phyloP scores from a whole-genome alignment of 2,113 vertebrate genomes.

The Amazona guildingii region DNA sequence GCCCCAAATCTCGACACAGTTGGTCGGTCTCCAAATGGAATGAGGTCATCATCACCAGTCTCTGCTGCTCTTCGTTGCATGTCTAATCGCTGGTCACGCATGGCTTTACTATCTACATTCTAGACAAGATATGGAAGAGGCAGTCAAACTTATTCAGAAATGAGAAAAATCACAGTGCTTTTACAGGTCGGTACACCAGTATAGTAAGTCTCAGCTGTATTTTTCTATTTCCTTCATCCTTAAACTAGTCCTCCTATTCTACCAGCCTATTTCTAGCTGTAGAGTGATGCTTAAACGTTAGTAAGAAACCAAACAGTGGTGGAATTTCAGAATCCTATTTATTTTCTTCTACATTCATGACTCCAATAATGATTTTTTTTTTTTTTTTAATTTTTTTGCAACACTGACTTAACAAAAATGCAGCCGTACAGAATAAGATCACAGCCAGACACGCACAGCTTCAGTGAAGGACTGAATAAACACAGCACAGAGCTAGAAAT shows the following conservation, averaged over 20 bases:
- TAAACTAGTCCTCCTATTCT: not conserved
- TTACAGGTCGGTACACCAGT: not conserved
- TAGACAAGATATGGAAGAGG: constrained; percentile 44
- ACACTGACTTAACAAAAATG: not conserved
- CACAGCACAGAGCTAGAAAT: not conserved
- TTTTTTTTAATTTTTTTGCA: not conserved
- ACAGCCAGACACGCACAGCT: not conserved
- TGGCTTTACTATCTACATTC: constrained; percentile 90
- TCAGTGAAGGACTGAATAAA: not conserved
- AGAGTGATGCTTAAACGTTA: not conserved
- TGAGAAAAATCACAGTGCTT: not conserved
- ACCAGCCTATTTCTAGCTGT: not conserved
- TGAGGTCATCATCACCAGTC: constrained; percentile 94
- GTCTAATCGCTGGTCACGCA: constrained; percentile 88
- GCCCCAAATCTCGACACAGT: constrained; percentile 97
- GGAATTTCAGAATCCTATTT: not conserved
- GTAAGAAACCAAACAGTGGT: not conserved
- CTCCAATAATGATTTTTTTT: not conserved
- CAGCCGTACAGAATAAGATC: not conserved
- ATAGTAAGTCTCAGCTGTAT: not conserved
- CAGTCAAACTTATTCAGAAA: not conserved
- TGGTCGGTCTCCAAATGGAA: constrained; percentile 93
- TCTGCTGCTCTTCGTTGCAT: constrained; percentile 88
- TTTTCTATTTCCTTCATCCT: not conserved
- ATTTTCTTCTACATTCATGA: not conserved